Base-by-base conservation (phyloP, 2,888 invertebrate genomes). In the Cephus pulcher region DNA sequence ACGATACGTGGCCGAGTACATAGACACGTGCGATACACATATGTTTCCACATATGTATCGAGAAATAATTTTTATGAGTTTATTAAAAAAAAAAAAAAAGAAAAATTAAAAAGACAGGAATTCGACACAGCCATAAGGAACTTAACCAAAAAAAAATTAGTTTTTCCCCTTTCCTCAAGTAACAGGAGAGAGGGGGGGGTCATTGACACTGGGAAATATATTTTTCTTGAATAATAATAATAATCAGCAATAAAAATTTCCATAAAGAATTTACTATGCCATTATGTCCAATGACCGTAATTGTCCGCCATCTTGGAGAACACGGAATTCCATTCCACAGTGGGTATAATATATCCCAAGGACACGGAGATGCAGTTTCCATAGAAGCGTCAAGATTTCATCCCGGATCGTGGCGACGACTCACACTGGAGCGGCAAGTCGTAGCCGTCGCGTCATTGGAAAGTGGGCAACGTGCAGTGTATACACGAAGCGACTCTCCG, bases 1-100 rank as follows among this genome's bases (percentile, higher is more conserved):
- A 90, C 90, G 90, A 90, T 89, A 89, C 87, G 85, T 84, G 81
- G 15, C 34, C 37, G n/a, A 75, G 81, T 77, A 78, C 56, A 75
- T 78, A 75, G 70, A 79, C 81, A 77, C 78, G 79, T 80, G 80
- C 80, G 81, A 74, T 76, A 30, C 77, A 80, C 82, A 56, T 23
- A 56, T 74, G 81, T 80, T 12, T 11, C 15, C 35, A 83, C 40
- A 23, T 23, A 56, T 56, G 40, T 23, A 56, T 15, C 15, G 32
- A 87, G 87, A 86, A 87, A 82, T 83, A 82, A 84, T 82, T 85
- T 83, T 85, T 85, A 81, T 83, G 84, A 85, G 81, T 82, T 37
- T 6, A 0, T 34, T 9, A 33, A 33, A 15, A 15, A 56, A 15
- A 40, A 4, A n/a, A n/a, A 40, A 23, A 40, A 40, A 40, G 4